Evolutionary conservation across 1,140 invertebrate species (phyloP).

Genomic region (Tetragonula clypearis): DNA sequence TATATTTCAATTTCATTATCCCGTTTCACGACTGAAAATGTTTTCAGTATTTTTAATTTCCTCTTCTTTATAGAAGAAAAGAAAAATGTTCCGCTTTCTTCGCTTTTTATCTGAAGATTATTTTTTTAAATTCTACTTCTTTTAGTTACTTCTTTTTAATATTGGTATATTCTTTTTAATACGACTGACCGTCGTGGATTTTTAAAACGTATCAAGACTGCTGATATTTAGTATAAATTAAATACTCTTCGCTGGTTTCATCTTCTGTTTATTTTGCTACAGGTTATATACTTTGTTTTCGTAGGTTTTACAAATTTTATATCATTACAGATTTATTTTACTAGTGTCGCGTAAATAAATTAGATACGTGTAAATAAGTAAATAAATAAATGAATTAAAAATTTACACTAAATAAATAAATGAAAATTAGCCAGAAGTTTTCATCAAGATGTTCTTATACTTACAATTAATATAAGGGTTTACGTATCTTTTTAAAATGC

Average conservation of each 20-base stretch:
- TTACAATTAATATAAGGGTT: too few species aligned
- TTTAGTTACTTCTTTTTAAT: background rate
- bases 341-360: too few species aligned
- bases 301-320: too few species aligned
- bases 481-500: background rate
- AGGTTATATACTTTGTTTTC: background rate
- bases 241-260: background rate
- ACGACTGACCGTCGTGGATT: background rate
- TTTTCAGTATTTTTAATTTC: background rate
- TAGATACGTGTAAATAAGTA: too few species aligned
- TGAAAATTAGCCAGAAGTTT: too few species aligned
- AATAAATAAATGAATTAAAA: too few species aligned
- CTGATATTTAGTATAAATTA: background rate
- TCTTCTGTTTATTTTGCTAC: background rate
- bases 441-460: too few species aligned
- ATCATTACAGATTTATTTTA: too few species aligned
- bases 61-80: background rate
- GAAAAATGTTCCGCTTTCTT: background rate
- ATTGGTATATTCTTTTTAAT: too few species aligned
- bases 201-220: background rate
- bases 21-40: background rate
- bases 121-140: background rate
- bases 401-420: too few species aligned
- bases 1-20: background rate
- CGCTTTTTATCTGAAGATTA: background rate